Conservation (phyloP, 2,888 invertebrate genomes). For the Calliphora vomitoria region DNA sequence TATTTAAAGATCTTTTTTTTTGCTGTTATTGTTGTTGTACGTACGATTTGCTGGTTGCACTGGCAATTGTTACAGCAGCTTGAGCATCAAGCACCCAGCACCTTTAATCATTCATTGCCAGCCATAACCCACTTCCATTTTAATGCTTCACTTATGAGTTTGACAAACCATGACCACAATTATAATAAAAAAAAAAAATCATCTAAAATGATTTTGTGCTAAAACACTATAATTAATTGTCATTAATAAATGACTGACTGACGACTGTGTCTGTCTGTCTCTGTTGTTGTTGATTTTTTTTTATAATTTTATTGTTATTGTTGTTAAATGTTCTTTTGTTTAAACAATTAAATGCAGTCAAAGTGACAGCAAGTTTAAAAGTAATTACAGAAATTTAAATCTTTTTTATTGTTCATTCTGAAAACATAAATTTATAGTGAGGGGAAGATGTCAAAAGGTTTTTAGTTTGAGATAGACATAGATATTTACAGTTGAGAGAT, state of each 20-base stretch:
- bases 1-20: constrained; percentile 48
- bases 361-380: constrained; percentile 16
- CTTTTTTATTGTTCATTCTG: not conserved
- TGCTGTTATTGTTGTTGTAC: not conserved
- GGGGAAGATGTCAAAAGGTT: not conserved
- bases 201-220: constrained; percentile 43
- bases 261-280: not conserved
- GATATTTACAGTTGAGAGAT: not conserved
- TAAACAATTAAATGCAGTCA: constrained; percentile 35
- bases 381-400: constrained; percentile 1
- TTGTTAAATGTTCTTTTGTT: constrained; percentile 25
- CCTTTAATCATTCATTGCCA: constrained; percentile 43
- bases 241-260: constrained; percentile 29
- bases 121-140: constrained; percentile 63
- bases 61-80: not conserved
- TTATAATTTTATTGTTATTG: constrained; percentile 22
- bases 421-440: not conserved
- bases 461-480: not conserved
- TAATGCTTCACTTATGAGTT: constrained; percentile 60
- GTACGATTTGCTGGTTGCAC: too few relatives aligned
- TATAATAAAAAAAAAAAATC: constrained; percentile 14
- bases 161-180: constrained; percentile 66
- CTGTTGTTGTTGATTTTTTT: constrained; percentile 1
- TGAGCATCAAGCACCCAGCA: not conserved
- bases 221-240: constrained; percentile 64